phyloP scores from a whole-genome alignment of 2,888 invertebrate species.

The Lepidochrysops patricia region DNA sequence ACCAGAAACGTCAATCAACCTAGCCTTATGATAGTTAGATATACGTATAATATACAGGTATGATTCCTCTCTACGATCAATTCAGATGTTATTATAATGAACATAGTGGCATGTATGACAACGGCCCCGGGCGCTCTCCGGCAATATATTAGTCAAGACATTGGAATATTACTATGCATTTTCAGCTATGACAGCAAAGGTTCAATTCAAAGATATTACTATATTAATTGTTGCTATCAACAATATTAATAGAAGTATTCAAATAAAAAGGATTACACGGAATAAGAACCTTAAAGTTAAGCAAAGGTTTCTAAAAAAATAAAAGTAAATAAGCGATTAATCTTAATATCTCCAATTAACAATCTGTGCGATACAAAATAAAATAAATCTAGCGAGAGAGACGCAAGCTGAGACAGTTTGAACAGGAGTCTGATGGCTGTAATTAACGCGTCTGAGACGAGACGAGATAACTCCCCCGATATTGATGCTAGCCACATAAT shows the following conservation, averaged over 20 bases:
- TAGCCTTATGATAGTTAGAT: neutral
- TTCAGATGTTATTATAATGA: conserved; percentile 5
- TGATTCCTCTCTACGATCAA: neutral
- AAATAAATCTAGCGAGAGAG: conserved; percentile 9
- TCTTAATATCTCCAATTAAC: conserved; percentile 13
- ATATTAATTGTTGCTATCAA: neutral
- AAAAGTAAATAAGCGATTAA: neutral
- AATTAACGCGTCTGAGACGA: conserved; percentile 25
- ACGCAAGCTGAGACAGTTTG: conserved; percentile 17
- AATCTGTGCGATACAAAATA: conserved; percentile 12
- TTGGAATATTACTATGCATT: conserved; percentile 2
- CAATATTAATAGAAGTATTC: neutral
- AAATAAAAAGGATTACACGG: neutral
- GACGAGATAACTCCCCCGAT: conserved; percentile 12
- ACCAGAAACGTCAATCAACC: neutral
- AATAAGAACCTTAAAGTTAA: neutral
- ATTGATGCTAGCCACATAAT: conserved; percentile 9
- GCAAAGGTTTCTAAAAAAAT: neutral
- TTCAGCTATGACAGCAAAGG: neutral
- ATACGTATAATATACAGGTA: neutral
- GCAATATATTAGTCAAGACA: conserved; percentile 2
- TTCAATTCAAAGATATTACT: neutral
- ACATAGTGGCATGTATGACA: conserved; percentile 1
- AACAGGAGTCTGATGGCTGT: conserved; percentile 21
- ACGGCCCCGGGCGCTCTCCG: neutral